phyloP scores from a whole-genome alignment of 2,113 vertebrate genomes.

The Solenodon paradoxus region DNA sequence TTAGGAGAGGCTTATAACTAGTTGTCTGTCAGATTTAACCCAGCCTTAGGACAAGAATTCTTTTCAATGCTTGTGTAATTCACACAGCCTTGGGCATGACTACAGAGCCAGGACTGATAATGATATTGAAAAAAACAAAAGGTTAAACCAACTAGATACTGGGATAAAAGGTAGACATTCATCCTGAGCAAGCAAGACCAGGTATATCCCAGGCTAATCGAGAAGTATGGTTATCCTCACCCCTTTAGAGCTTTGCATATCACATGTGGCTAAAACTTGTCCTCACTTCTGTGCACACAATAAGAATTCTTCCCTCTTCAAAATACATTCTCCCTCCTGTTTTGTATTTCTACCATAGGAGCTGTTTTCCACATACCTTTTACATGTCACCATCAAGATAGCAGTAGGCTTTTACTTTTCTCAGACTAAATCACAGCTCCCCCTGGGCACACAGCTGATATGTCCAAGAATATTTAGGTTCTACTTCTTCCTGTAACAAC shows the following conservation, averaged over 20 bases:
- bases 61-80: not conserved
- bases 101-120: not conserved
- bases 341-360: not conserved
- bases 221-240: not conserved
- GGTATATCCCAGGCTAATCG: not conserved
- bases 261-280: not conserved
- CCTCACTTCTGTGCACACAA: rapidly evolving
- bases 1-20: not conserved
- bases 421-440: not conserved
- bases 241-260: not conserved
- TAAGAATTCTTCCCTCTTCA: not conserved
- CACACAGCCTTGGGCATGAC: not conserved
- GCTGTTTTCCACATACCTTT: not conserved
- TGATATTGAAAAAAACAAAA: not conserved
- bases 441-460: not conserved
- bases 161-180: not conserved
- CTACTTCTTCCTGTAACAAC: not conserved
- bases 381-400: too few relatives aligned
- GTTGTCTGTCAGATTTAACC: not conserved
- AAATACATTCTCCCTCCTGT: not conserved
- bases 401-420: too few relatives aligned
- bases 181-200: not conserved
- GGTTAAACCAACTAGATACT: not conserved
- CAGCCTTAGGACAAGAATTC: not conserved
- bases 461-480: not conserved